Base-by-base conservation (phyloP, 2,113 vertebrate species). In the Pyxicephalus adspersus region DNA sequence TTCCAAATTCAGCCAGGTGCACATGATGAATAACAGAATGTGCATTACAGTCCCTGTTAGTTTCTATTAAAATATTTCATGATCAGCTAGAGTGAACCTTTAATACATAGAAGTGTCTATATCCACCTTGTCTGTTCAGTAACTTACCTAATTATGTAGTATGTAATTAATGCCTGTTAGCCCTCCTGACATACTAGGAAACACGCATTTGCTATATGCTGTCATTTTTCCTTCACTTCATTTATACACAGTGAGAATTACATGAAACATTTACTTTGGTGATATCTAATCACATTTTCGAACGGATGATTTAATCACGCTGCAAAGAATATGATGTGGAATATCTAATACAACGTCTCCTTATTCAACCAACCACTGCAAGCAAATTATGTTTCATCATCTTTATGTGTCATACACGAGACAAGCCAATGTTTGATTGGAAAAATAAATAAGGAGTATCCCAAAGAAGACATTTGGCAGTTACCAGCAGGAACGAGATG, bases 231-330 rank as follows among this genome's bases (percentile, higher is more conserved):
- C 68, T 70, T 79, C 65, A 79, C 64, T 67, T 34, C 77, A 79
- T 79, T 79, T 68, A 79, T 70, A 55, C 64, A 57, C 31, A 34
- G 31, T 34, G 28, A 29, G 45, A 52, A 79, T 79, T 68, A 79
- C 55, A 70, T 60, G 77, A 79, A 79, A 68, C 77, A 68, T 79
- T 79, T 79, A 60, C 77, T 79, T 79, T 79, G 76, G 63, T 77
- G 76, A 65, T 64, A 68, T 79, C 18, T 79, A 79, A 79, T 79
- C 64, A 79, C 65, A 79, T 79, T 54, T 68, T 52, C 77, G 68
- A 20, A 52, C 23, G 23, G 52, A 75, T 66, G 51, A 74, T 34
- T 29, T 61, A 78, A 76, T 68, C 50, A 25, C 38, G 52, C 22
- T 20, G 20, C n/a, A 76, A 28, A 81, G 34, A 54, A 76, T 22